phyloP scores from a whole-genome alignment of 2,113 vertebrate species.

The Heterocephalus glaber region DNA sequence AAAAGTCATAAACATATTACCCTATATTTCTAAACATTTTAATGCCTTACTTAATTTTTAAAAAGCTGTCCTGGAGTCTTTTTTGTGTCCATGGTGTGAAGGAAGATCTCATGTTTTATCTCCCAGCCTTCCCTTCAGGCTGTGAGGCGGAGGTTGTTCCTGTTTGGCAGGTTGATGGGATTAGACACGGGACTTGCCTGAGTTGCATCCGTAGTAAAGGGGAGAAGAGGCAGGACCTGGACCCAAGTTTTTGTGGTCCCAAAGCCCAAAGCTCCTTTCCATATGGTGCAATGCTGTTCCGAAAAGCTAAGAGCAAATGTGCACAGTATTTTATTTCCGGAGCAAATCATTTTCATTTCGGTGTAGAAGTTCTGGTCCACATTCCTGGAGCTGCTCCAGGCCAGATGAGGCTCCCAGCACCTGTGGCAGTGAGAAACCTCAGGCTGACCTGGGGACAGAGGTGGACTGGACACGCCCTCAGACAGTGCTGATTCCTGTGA shows the following conservation, averaged over 20 bases:
- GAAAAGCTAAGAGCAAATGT: background rate
- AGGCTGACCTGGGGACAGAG: background rate
- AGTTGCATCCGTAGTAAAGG: background rate
- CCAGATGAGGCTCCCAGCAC: background rate
- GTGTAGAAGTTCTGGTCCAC: background rate
- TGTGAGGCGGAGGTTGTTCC: background rate
- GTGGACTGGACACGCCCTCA: background rate
- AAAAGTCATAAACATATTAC: background rate
- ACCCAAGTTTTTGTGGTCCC: background rate
- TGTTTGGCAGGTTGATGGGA: background rate
- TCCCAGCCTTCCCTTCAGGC: background rate
- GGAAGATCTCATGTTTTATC: background rate
- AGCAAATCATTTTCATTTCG: background rate
- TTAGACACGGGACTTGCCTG: background rate
- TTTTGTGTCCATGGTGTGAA: background rate
- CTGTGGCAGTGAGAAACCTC: background rate
- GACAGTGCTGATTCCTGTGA: background rate
- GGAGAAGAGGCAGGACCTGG: background rate
- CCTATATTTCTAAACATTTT: background rate
- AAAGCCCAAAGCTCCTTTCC: background rate
- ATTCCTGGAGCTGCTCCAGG: background rate
- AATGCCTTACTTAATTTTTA: background rate
- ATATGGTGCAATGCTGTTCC: accelerated
- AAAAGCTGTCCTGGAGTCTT: background rate
- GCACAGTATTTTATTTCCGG: background rate